Evolutionary conservation across 23 tunicate genomes (phyloP), one percentile per base, ranked within the genome.

Genomic region (Corella eumyota): DNA sequence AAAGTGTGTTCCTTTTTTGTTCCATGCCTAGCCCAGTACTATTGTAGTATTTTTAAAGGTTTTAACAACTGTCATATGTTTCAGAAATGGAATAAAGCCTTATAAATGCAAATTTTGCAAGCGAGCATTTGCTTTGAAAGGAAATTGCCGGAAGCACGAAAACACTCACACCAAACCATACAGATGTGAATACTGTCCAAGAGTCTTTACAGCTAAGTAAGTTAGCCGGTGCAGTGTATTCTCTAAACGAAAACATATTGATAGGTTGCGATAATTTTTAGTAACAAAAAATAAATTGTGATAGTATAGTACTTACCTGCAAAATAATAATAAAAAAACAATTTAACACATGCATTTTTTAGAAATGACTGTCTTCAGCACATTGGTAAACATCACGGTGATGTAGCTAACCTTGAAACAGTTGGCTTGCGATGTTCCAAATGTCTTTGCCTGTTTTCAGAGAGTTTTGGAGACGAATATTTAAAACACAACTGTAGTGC

Each of bases 151-250:
- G 25, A 69, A 69, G 40, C 74, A 69, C 49, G 74, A 69, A 32
- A 69, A 69, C 21, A 69, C 74, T 1, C 74, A 69, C 52, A 69
- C 74, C 24, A 69, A 69, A 56, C 74, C 74, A 6, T 69, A 55
- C 23, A 32, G 74, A 3, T 69, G 74, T 53, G 74, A 69, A 56
- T 69, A 28, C 36, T 69, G 74, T 56, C 32, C 40, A 25, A 58
- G 40, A 2, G 24, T 53, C 27, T 69, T 69, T 56, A 24, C 74
- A 25, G n/a, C 25, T 23, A 69, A 69, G 74, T 40, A 34, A 62
- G 68, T 62, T 19, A 7, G 20, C 24, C 21, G 7, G 11, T 9
- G 13, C 15, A 15, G 13, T 40, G 15, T 9, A 40, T 40, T 11
- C 48, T 22, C 34, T 2, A 21, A 25, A 3, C 47, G 33, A 33